A percentile compares a stretch with the other conserved stretches of the same genome.
These are phyloP conservation scores for Dysdera silvatica DNA, from an alignment of 1,140 invertebrate genomes.

Conservation along the genomic window DNA sequence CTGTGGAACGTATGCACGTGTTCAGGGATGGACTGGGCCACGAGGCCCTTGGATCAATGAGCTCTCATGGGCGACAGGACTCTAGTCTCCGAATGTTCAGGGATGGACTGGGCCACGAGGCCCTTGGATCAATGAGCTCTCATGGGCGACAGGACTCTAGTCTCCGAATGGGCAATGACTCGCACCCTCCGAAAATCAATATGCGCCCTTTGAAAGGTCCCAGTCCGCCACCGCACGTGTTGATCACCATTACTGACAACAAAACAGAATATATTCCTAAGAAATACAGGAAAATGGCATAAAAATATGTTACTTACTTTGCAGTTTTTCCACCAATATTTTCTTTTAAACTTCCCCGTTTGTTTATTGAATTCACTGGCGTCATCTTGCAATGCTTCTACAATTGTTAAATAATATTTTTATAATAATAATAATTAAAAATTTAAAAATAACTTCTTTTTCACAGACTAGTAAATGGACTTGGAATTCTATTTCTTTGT, in stretches of 20 bases:
- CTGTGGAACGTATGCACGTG: no score
- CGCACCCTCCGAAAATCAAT: not conserved
- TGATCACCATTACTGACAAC: not conserved
- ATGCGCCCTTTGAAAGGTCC: not conserved
- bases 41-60: not conserved
- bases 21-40: no score
- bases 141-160: not conserved
- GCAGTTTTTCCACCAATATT: constrained; percentile 60
- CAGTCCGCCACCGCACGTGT: not conserved
- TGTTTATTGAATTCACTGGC: constrained; percentile 60
- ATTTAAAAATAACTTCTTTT: no score
- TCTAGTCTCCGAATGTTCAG: no score
- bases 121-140: not conserved
- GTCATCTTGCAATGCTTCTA: constrained; percentile 54
- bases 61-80: not conserved
- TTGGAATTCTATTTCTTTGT: no score
- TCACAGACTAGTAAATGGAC: no score
- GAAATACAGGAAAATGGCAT: not conserved
- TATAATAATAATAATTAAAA: no score
- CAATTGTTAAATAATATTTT: no score
- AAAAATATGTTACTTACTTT: constrained; percentile 47
- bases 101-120: no score
- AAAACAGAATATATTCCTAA: no score
- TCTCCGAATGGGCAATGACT: not conserved
- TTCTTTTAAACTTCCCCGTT: constrained; percentile 58